Conservation (phyloP, 2,797 vertebrate species). For the Pitangus sulphuratus region DNA sequence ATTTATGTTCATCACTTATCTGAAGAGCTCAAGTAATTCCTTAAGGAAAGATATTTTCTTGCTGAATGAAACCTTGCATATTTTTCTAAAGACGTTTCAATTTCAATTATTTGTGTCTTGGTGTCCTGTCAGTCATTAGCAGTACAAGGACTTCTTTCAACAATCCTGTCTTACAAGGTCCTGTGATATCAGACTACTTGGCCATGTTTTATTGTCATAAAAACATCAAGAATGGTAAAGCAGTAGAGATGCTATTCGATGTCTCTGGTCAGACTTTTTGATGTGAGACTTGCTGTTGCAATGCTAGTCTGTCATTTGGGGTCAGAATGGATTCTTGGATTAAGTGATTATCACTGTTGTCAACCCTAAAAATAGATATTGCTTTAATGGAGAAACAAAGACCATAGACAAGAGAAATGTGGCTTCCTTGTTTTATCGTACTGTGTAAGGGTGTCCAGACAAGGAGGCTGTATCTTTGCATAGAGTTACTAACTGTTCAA, state of each 20-base stretch:
- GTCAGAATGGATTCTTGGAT: constrained; percentile 42
- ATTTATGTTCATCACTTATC: neutral
- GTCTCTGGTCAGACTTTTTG: neutral
- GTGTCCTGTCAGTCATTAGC: neutral
- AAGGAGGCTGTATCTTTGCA: neutral
- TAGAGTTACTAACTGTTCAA: neutral
- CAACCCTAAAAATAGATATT: constrained; percentile 25
- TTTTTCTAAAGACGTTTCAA: neutral
- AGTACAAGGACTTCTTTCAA: neutral
- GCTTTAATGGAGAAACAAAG: neutral
- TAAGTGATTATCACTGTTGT: constrained; percentile 46
- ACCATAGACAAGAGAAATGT: neutral
- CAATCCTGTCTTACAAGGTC: neutral
- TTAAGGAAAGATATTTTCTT: neutral
- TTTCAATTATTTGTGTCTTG: neutral
- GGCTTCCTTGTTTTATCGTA: neutral
- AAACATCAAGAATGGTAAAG: neutral
- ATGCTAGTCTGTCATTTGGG: neutral
- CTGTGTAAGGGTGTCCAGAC: neutral
- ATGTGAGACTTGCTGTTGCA: constrained; percentile 7
- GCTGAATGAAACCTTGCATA: neutral
- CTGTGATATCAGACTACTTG: neutral
- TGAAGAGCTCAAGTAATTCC: neutral
- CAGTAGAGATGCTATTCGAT: neutral
- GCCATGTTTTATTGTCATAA: neutral